These are phyloP conservation scores for Ptilonorhynchus violaceus DNA, from an alignment of 2,113 vertebrate species.

Conservation along the genomic window DNA sequence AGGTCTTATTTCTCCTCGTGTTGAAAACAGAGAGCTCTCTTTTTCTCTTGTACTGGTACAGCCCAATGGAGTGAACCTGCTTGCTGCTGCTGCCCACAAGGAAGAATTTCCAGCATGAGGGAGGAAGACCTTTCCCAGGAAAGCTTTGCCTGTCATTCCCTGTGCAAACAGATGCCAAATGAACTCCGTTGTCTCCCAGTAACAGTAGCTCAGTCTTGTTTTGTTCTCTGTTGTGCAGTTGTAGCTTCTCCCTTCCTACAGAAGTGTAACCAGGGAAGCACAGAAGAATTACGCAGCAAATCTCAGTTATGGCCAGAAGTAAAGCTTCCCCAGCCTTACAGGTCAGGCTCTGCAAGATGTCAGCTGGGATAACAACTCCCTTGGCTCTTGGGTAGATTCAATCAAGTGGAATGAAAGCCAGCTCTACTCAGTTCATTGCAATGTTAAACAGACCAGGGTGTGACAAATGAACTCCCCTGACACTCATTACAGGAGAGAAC, in stretches of 20 bases:
- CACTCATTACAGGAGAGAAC: not conserved
- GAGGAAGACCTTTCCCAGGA: not conserved
- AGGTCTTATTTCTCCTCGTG: not conserved
- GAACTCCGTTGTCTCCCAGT: not conserved
- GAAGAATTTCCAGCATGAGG: not conserved
- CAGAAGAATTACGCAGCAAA: not conserved
- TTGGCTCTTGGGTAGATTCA: not conserved
- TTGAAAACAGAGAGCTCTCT: not conserved
- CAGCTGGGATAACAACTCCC: not conserved
- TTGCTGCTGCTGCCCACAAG: not conserved
- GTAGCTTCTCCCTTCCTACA: not conserved
- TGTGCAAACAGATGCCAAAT: not conserved
- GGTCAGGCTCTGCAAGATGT: not conserved
- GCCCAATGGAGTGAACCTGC: not conserved
- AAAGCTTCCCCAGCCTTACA: not conserved
- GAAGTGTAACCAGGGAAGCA: not conserved
- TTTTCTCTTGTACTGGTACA: not conserved
- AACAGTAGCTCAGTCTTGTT: not conserved
- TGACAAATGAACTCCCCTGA: not conserved
- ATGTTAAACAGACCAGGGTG: not conserved
- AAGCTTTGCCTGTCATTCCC: not conserved
- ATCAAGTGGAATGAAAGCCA: not conserved
- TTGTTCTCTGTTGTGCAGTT: not conserved
- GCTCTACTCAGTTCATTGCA: not conserved
- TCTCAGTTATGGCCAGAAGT: not conserved